Evolutionary conservation across 1,140 invertebrate species (phyloP).

Genomic region (Calycopis cecrops): DNA sequence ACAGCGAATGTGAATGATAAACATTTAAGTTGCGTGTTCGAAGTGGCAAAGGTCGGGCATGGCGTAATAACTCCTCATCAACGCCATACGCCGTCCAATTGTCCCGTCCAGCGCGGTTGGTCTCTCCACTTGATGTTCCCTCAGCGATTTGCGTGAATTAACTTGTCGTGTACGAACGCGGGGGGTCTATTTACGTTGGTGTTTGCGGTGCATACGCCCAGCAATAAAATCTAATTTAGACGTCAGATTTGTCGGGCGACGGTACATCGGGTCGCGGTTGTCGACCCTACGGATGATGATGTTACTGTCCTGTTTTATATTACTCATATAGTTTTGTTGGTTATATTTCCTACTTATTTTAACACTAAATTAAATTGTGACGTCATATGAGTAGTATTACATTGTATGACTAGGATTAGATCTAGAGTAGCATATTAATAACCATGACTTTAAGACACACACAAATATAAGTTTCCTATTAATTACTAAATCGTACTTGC

Average conservation of each 20-base stretch:
- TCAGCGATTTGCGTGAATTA: conserved; percentile 11
- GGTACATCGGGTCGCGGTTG: conserved; percentile 56
- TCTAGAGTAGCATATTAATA: too few relatives aligned
- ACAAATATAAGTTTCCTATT: too few relatives aligned
- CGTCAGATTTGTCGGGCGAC: conserved; percentile 66
- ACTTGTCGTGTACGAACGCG: conserved; percentile 13
- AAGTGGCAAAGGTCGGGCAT: conserved; percentile 37
- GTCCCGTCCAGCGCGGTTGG: conserved; percentile 37
- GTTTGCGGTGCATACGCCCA: conserved; percentile 50
- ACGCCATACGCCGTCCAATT: conserved; percentile 40
- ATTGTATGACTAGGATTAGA: too few relatives aligned
- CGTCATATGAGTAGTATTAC: too few relatives aligned
- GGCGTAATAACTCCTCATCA: conserved; percentile 53
- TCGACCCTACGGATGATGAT: conserved; percentile 38
- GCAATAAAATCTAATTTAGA: conserved; percentile 75
- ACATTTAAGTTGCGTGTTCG: too few relatives aligned
- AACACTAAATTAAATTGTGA: too few relatives aligned
- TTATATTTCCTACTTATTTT: too few relatives aligned
- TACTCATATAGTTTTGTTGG: too few relatives aligned
- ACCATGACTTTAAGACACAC: too few relatives aligned
- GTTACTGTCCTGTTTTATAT: background rate
- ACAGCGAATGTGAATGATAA: too few relatives aligned
- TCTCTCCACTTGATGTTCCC: conserved; percentile 25
- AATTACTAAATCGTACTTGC: too few relatives aligned
- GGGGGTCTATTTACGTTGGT: conserved; percentile 39